Evolutionary conservation across 2,113 vertebrate species (phyloP).

Genomic region (Empidonax alnorum): DNA sequence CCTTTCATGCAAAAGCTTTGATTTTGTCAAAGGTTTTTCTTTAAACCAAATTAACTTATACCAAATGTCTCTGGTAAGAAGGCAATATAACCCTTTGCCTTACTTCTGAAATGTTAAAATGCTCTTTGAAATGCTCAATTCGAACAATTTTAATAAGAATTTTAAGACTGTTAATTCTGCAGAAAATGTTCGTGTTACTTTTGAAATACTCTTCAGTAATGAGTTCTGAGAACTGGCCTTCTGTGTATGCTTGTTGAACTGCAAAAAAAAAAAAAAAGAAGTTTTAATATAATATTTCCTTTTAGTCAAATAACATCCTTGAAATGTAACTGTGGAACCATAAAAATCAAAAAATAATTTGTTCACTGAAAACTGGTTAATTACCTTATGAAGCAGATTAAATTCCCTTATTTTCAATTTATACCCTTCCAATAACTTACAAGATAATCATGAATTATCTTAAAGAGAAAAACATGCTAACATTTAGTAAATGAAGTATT

Average conservation of each 20-base stretch:
- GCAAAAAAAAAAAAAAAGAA: background rate
- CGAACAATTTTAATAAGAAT: background rate
- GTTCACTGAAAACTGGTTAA: background rate
- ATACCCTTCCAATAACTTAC: background rate
- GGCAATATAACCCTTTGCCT: background rate
- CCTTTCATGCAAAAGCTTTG: constrained; percentile 27
- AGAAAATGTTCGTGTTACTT: background rate
- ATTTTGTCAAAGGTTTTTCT: constrained; percentile 5
- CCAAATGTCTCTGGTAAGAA: background rate
- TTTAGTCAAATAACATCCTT: background rate
- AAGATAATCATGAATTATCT: background rate
- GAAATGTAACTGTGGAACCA: background rate
- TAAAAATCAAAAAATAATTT: background rate
- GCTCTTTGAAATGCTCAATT: constrained; percentile 17
- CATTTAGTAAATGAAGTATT: background rate
- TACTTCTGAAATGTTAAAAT: background rate
- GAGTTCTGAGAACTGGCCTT: background rate
- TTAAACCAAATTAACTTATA: background rate
- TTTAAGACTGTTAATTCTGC: background rate
- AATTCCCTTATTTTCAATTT: background rate
- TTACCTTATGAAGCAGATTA: background rate
- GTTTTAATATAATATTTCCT: background rate
- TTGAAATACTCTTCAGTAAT: background rate
- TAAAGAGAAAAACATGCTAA: background rate
- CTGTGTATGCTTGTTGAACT: background rate